Base-by-base conservation (phyloP, 2,888 invertebrate species). In the Deilephila elpenor region DNA sequence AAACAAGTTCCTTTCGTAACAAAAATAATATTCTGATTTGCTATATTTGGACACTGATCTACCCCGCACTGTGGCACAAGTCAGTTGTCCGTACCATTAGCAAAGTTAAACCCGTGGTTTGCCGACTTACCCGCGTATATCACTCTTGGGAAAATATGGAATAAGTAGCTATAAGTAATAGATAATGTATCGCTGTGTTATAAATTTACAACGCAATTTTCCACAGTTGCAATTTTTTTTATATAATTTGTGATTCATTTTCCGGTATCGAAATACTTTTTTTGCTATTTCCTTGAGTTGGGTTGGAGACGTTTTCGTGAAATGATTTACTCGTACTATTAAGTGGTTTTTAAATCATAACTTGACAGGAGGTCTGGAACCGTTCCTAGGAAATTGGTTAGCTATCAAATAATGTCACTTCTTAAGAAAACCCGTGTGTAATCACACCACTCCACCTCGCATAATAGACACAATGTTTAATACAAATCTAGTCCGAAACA, bases 41-140 rank as follows among this genome's bases (percentile, higher is more conserved):
- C 37, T 11, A 8, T 71, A 19, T 67, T 59, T 56, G 44, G 20
- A n/a, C 34, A 56, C 73, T 71, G 53, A 25, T 20, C 56, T 62
- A n/a, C 0, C 7, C 37, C 62, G 14, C 14, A 29, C 73, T 73
- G 73, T 73, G 73, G 56, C 53, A 34, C 37, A 37, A 74, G 71
- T 76, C 82, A 82, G 84, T 86, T 87, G 88, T 86, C 77, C 85
- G 83, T 85, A 83, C 90, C 89, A 92, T 92, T 91, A 92, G 89
- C 86, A 76, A 84, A 89, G 89, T 89, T 89, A 86, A 88, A 86
- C 86, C 86, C 82, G 82, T 78, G 84, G 85, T 85, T 88, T 84
- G 82, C 82, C 82, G 82, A 84, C 85, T 84, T 86, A 82, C 81
- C 71, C 79, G 79, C 80, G 79, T 78, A 80, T 82, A 82, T 83